Percentiles rank a stretch among this genome's conserved stretches.
Evolutionary conservation across 2,797 vertebrate genomes (phyloP).

Genomic region (Epinephelus awoara): DNA sequence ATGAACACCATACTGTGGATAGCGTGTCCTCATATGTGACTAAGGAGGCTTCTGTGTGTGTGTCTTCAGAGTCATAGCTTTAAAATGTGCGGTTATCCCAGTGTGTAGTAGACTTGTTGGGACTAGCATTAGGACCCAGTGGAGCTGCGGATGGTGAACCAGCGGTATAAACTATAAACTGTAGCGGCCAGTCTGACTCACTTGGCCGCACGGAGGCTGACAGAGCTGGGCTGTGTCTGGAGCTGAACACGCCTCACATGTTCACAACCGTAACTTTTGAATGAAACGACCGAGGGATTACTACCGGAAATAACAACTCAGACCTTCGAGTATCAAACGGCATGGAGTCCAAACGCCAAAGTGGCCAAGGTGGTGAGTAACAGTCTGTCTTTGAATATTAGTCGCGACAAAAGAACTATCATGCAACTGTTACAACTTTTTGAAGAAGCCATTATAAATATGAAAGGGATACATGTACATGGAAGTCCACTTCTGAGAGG

Average conservation of each 20-base stretch:
- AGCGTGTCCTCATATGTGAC: background rate
- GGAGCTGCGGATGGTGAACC: constrained; percentile 10
- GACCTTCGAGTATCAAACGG: background rate
- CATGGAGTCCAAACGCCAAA: constrained; percentile 75
- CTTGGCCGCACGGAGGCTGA: constrained; percentile 44
- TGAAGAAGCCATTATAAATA: background rate
- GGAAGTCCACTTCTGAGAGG: background rate
- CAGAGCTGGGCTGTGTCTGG: constrained; percentile 24
- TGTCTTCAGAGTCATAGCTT: background rate
- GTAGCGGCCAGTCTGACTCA: constrained; percentile 62
- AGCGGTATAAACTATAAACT: constrained; percentile 34
- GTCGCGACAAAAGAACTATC: background rate
- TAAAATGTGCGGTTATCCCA: background rate
- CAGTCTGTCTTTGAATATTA: background rate
- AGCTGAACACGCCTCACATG: constrained; percentile 36
- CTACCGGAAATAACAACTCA: constrained; percentile 9
- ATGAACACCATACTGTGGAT: constrained; percentile 6
- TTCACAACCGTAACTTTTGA: constrained; percentile 32
- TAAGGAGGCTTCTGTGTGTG: background rate
- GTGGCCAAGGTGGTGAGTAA: constrained; percentile 75
- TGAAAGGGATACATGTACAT: background rate
- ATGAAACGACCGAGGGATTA: constrained; percentile 44
- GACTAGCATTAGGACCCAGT: constrained; percentile 71
- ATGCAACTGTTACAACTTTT: background rate
- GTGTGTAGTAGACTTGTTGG: accelerated